Evolutionary conservation across 1,140 invertebrate genomes (phyloP).

Genomic region (Idris sp.): DNA sequence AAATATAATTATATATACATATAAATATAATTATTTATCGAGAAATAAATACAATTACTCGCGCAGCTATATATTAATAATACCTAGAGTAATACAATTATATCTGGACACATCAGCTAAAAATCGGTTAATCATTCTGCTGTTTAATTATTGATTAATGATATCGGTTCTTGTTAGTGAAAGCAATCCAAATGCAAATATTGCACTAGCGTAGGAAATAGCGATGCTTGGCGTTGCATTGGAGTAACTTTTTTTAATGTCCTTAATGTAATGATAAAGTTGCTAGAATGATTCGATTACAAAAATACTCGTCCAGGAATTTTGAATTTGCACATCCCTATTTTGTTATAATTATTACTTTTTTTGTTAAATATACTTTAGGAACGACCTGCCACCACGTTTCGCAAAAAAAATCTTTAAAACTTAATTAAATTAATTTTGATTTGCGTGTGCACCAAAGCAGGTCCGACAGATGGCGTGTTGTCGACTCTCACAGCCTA

Average conservation of each 20-base stretch:
- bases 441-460: not conserved
- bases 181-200: conserved; percentile 40
- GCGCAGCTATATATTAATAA: conserved; percentile 49
- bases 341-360: too few species aligned
- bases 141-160: conserved; percentile 4
- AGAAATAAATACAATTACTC: conserved; percentile 54
- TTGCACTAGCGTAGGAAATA: conserved; percentile 30
- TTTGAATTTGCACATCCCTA: conserved; percentile 17
- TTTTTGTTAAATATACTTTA: too few species aligned
- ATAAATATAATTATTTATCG: conserved; percentile 11
- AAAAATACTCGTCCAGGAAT: conserved; percentile 32
- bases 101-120: conserved; percentile 41
- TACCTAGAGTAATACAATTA: conserved; percentile 39
- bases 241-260: conserved; percentile 6
- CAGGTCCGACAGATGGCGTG: conserved; percentile 5
- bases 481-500: conserved; percentile 36
- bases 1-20: too few species aligned
- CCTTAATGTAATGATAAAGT: conserved; percentile 6
- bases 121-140: conserved; percentile 14
- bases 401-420: too few species aligned
- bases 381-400: too few species aligned
- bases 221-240: conserved; percentile 6
- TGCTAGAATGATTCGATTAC: conserved; percentile 15
- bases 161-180: conserved; percentile 9
- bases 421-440: conserved; percentile 4